Percentiles rank a stretch among this genome's conserved stretches.
Conservation (phyloP, 2,113 vertebrate species). For the Eulemur rufifrons region DNA sequence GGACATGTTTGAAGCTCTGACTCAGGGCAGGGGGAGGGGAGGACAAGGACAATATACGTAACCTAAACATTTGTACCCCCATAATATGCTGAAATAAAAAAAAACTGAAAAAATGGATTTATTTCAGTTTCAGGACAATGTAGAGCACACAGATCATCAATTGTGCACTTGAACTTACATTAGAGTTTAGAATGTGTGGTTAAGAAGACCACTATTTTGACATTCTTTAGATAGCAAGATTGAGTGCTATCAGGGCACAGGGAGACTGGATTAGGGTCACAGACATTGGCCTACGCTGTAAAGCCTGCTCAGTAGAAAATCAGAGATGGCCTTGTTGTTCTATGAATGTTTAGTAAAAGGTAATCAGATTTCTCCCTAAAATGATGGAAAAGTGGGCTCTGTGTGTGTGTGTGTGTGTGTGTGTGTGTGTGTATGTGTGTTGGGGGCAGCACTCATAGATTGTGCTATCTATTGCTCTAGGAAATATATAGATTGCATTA, state of each 20-base stretch:
- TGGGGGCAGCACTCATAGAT: not conserved
- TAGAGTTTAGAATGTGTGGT: not conserved
- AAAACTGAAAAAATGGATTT: not conserved
- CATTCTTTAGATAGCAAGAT: conserved; percentile 38
- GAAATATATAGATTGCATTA: not conserved
- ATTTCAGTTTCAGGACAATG: not conserved
- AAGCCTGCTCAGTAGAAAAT: not conserved
- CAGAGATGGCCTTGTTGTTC: not conserved
- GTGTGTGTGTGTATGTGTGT: not conserved
- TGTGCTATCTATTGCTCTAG: not conserved
- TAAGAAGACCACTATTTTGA: not conserved
- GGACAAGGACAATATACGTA: too few species aligned
- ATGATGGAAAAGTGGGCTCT: not conserved
- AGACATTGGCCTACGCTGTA: not conserved
- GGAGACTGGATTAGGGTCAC: not conserved
- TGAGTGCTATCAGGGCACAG: not conserved
- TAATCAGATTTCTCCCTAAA: not conserved
- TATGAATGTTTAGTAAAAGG: not conserved
- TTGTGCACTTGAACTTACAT: conserved; percentile 35
- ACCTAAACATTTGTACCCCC: too few species aligned
- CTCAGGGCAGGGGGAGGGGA: too few species aligned
- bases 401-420: not conserved
- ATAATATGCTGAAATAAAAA: too few species aligned
- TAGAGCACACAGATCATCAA: not conserved
- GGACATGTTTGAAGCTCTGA: too few species aligned